These are phyloP conservation scores for Tupiocoris notatus DNA, from an alignment of 2,888 invertebrate genomes.

Conservation along the genomic window DNA sequence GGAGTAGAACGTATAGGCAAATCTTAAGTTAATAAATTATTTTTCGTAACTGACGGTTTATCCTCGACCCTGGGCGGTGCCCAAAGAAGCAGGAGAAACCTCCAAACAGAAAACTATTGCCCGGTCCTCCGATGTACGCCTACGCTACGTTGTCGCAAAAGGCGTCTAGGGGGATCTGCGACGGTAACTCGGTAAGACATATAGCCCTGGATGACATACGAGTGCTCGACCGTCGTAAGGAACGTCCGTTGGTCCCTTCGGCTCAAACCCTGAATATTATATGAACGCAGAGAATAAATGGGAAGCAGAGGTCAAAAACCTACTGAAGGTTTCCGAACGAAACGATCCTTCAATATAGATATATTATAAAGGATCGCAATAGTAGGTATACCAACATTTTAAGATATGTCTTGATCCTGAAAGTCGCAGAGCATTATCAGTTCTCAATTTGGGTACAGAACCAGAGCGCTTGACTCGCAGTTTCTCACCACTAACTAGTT, in stretches of 20 bases:
- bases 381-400: too few relatives aligned
- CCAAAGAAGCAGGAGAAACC: neutral
- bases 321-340: too few relatives aligned
- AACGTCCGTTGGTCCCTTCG: neutral
- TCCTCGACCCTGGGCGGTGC: neutral
- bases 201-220: neutral
- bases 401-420: too few relatives aligned
- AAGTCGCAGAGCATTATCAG: too few relatives aligned
- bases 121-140: neutral
- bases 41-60: neutral
- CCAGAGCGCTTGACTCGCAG: too few relatives aligned
- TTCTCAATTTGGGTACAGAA: too few relatives aligned
- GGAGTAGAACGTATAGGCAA: too few relatives aligned
- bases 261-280: neutral
- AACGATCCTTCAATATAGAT: too few relatives aligned
- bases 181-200: neutral
- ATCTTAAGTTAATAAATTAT: neutral
- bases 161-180: neutral
- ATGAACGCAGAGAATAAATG: neutral
- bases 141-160: neutral
- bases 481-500: too few relatives aligned
- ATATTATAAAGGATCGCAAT: too few relatives aligned
- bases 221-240: neutral
- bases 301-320: neutral
- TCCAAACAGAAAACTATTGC: neutral